Evolutionary conservation across 2,888 invertebrate species (phyloP).

Genomic region (Noctua pronuba): DNA sequence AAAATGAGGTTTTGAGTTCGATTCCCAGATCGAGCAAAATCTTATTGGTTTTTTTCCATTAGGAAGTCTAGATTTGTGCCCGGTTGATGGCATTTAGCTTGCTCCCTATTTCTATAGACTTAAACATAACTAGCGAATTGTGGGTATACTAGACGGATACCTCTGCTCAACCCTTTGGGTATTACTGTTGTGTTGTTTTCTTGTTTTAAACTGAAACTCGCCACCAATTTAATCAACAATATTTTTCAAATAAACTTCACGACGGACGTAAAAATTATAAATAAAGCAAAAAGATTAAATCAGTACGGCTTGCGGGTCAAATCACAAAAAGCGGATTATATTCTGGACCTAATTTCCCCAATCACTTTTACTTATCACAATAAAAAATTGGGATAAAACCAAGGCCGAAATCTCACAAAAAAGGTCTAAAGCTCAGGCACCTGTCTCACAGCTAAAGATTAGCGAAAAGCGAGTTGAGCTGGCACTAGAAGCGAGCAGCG

Average conservation of each 20-base stretch:
- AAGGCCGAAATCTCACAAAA: slow-evolving; percentile 23
- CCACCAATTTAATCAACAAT: background rate
- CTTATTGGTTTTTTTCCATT: background rate
- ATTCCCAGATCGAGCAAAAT: background rate
- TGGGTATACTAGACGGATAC: too few relatives aligned
- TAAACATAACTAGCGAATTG: background rate
- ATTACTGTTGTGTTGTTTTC: background rate
- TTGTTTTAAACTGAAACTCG: background rate
- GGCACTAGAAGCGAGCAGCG: background rate
- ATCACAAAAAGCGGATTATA: slow-evolving; percentile 34
- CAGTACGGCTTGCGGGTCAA: background rate
- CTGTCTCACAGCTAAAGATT: background rate
- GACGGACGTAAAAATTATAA: background rate
- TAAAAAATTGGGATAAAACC: slow-evolving; percentile 33
- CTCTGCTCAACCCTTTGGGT: background rate
- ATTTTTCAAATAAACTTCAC: background rate
- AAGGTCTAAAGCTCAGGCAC: slow-evolving; percentile 7
- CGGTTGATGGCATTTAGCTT: background rate
- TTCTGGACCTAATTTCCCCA: slow-evolving; percentile 30
- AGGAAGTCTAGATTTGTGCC: background rate
- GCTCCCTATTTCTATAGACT: background rate
- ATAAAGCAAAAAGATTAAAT: slow-evolving; percentile 1
- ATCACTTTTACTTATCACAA: slow-evolving; percentile 39
- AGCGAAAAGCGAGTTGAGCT: background rate
- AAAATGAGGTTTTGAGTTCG: background rate